phyloP scores from a whole-genome alignment of 2,113 vertebrate genomes.

The Arizona elegans region DNA sequence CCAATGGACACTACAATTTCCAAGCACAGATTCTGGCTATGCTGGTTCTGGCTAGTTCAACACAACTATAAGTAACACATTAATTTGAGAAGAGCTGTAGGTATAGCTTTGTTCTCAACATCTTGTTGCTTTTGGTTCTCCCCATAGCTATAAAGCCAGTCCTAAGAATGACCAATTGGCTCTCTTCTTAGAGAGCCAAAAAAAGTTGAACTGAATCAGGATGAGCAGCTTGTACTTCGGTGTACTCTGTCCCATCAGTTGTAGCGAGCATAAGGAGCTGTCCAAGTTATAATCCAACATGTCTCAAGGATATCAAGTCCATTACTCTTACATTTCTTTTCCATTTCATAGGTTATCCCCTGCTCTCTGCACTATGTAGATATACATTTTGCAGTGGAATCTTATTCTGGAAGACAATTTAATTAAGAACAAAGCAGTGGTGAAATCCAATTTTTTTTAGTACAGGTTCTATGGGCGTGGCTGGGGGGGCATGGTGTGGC shows the following conservation, averaged over 20 bases:
- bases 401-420: neutral
- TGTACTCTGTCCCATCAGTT: neutral
- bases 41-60: neutral
- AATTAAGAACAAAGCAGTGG: neutral
- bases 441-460: too few species aligned
- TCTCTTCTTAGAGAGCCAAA: neutral
- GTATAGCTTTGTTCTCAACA: neutral
- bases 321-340: neutral
- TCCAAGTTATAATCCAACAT: neutral
- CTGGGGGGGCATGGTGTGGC: too few species aligned
- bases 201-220: neutral
- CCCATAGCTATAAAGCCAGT: neutral
- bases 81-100: neutral
- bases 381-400: neutral
- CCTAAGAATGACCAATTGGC: neutral
- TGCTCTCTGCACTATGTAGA: neutral
- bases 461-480: too few species aligned
- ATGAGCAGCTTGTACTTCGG: neutral
- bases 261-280: neutral
- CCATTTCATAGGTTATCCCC: neutral
- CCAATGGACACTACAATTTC: neutral
- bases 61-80: neutral
- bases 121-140: neutral
- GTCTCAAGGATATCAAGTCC: neutral
- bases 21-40: neutral